phyloP scores from a whole-genome alignment of 2,113 vertebrate genomes.

The Gavia stellata region DNA sequence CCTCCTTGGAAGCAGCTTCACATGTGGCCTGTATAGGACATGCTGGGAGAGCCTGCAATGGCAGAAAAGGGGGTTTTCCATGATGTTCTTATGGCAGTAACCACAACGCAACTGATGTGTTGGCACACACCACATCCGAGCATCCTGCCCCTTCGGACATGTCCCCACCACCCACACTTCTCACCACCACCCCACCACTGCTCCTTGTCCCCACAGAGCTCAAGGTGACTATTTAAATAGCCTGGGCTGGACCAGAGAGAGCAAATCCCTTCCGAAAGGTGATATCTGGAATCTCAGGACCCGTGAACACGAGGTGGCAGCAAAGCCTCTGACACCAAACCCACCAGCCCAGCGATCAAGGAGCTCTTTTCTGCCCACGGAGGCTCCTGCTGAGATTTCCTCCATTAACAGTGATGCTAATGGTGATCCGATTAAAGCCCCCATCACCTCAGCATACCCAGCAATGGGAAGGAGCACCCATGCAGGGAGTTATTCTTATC shows the following conservation, averaged over 20 bases:
- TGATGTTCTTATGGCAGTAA: not conserved
- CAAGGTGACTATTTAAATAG: not conserved
- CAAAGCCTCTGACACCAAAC: constrained; percentile 7
- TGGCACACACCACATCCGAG: fast-evolving
- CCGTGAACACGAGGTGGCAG: constrained; percentile 62
- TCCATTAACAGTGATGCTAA: not conserved
- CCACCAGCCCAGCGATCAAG: not conserved
- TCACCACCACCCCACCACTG: not conserved
- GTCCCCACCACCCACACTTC: not conserved
- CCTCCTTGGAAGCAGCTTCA: constrained; percentile 96
- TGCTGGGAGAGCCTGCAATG: constrained; percentile 86
- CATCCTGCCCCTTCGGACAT: not conserved
- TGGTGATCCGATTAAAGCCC: not conserved
- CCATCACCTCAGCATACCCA: fast-evolving
- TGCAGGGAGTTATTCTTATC: not conserved
- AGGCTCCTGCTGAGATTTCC: not conserved
- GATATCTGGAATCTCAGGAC: not conserved
- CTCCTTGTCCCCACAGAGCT: not conserved
- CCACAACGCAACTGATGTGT: fast-evolving
- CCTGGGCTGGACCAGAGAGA: not conserved
- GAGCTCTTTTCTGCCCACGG: not conserved
- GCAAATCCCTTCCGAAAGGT: not conserved
- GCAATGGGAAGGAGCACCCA: not conserved
- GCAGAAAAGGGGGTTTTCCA: not conserved
- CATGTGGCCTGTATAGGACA: constrained; percentile 96